Evolutionary conservation across 2,888 invertebrate genomes (phyloP), one percentile per base, ranked within the genome.

Genomic region (Polylopha cassiicola): DNA sequence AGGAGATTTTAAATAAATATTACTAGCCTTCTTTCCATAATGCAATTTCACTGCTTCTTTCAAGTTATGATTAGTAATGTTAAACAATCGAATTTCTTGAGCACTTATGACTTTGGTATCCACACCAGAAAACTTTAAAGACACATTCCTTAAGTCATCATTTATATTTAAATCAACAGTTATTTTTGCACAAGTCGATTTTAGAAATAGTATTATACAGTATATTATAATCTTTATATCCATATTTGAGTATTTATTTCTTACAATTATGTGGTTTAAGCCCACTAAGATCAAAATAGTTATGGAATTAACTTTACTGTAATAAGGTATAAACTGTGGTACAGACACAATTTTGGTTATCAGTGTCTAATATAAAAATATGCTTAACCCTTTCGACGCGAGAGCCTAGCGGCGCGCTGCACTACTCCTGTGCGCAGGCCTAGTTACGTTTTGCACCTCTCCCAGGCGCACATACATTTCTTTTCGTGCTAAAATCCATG

Each of bases 1-100:
- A 0, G 80, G 81, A 31, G 74, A 73, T 53, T 59, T 65, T 4
- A 76, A 41, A 31, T 61, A 81, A 0, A 67, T 58, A 3, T 57
- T 53, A 2, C 44, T 65, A 0, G 81, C 74, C 39, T 48, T 55
- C 6, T 29, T 53, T 1, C 70, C 71, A 11, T 65, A 74, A 30
- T 68, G 62, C 4, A 42, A 53, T 20, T 54, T 54, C 0, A 78
- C 46, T 0, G 73, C 74, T 31, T 54, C 45, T 18, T 56, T 55
- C 17, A 81, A 49, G 14, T 55, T 60, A 0, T 46, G 26, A 1
- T 55, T 49, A 6, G 46, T 47, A 1, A 81, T 53, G 7, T 58
- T 59, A 27, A 78, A 81, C n/a, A 54, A 28, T n/a, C 55, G 46
- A 0, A 69, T 57, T 32, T 79, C 77, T 8, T 58, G 48, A 15